These are phyloP conservation scores for Anseranas semipalmata DNA, from an alignment of 2,113 vertebrate species.

Conservation along the genomic window DNA sequence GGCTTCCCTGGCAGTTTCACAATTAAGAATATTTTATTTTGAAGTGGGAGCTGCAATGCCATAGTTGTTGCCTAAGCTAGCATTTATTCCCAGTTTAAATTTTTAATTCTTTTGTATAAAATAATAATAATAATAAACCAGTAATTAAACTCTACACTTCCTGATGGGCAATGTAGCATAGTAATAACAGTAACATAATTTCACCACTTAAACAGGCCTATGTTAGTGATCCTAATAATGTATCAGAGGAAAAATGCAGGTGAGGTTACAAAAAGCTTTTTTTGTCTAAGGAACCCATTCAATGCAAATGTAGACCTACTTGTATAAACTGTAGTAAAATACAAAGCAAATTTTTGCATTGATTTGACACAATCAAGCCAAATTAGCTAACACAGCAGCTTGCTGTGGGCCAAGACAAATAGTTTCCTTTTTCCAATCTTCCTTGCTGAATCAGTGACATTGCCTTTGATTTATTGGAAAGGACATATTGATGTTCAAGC, in stretches of 20 bases:
- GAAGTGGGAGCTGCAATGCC: background rate
- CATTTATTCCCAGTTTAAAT: background rate
- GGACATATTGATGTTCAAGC: background rate
- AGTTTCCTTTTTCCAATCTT: background rate
- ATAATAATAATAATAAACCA: background rate
- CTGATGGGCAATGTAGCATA: background rate
- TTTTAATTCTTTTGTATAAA: background rate
- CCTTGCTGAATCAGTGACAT: background rate
- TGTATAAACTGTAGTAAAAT: background rate
- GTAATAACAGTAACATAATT: background rate
- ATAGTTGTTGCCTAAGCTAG: background rate
- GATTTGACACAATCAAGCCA: background rate
- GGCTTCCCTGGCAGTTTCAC: background rate
- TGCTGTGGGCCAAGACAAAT: background rate
- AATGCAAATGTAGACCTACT: background rate
- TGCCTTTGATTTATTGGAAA: background rate
- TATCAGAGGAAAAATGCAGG: background rate
- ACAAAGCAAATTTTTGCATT: background rate
- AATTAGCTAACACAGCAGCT: background rate
- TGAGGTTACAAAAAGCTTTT: background rate
- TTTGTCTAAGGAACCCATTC: background rate
- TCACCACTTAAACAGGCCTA: background rate
- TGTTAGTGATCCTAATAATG: background rate
- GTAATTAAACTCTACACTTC: background rate
- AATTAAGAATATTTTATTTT: slow-evolving; percentile 20